Base-by-base conservation (phyloP, 1,140 invertebrate genomes). In the Listronotus bonariensis region DNA sequence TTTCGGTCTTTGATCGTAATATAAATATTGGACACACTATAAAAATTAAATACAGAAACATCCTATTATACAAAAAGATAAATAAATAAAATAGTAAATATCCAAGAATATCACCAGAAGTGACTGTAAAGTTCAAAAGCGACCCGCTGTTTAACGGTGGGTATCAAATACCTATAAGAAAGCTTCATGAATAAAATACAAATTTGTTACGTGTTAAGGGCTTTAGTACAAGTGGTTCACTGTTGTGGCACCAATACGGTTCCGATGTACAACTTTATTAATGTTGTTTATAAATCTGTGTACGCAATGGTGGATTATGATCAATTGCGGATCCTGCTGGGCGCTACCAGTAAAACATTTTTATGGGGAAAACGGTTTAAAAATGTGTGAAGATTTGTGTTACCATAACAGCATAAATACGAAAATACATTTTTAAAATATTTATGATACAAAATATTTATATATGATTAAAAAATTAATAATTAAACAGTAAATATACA, bases 141-240 rank as follows among this genome's bases (percentile, higher is more conserved):
- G 5, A 20, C 69, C 58, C 38, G 61, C 63, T 66, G 69, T 61
- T 68, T 59, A 51, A 68, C 52, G 51, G 59, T 38, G 20, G 46
- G 59, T 66, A 71, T 71, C 66, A 71, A 68, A 71, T 58, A 67
- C 56, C 66, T 68, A 68, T 67, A 59, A 68, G 60, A 68, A 62
- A 66, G 40, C 40, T 62, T 71, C 67, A 71, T 71, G 69, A 71
- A 71, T 71, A 71, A 71, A 71, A 71, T 68, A 68, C 67, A 71
- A 67, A 71, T 71, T 71, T 68, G 67, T 71, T 71, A 71, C 56
- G 67, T 71, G 66, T 71, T 65, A 66, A 71, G 56, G 53, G 31
- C 52, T 53, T 61, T 48, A 46, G 58, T 61, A 60, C 63, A 48
- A 54, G 52, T 32, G 26, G 17, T 48, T 59, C 42, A 32, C 61